Base-by-base conservation (phyloP, 1,140 invertebrate genomes). In the Leptoteleia sp. region DNA sequence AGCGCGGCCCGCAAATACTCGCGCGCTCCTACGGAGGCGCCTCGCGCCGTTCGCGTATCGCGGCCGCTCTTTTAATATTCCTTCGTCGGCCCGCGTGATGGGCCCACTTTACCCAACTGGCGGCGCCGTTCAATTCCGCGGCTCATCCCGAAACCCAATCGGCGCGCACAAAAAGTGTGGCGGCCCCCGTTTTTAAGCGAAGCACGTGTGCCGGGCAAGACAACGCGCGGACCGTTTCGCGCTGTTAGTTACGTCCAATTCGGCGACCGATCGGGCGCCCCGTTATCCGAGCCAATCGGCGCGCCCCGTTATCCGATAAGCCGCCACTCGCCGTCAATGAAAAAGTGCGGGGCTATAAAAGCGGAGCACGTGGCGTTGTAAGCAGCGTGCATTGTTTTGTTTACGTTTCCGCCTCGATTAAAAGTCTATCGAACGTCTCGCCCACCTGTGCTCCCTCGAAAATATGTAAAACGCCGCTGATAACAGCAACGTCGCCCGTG, bases 371-470 rank as follows among this genome's bases (percentile, higher is more conserved):
- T 83, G 81, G 67, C 22, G 11, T 2, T 22, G 5, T 57, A 42
- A 40, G 47, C 61, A 52, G 33, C 48, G 50, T 65, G 75, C 73
- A 77, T 81, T 79, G 83, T 82, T 85, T 84, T 84, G 83, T 83
- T 87, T 86, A 84, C 83, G 67, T 84, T 82, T 76, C 70, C 40
- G 61, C 13, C 52, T 48, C 76, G 77, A 83, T 83, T 79, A 81
- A 83, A 81, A 75, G 61, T 70, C 52, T 67, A 73, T 76, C 65
- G 76, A 76, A 72, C 67, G 50, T 57, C 62, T 68, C 57, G 59
- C 59, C 61, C 61, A 64, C 59, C 59, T 64, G 71, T 55, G 57
- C 67, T 47, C 22, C 27, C 19, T 67, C 40, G 59, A 52, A 77
- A 77, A 71, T 77, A 77, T 77, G 75, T 61, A 78, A 79, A 72